These are phyloP conservation scores for Palaemon carinicauda DNA, from an alignment of 1,140 invertebrate genomes.

Conservation along the genomic window DNA sequence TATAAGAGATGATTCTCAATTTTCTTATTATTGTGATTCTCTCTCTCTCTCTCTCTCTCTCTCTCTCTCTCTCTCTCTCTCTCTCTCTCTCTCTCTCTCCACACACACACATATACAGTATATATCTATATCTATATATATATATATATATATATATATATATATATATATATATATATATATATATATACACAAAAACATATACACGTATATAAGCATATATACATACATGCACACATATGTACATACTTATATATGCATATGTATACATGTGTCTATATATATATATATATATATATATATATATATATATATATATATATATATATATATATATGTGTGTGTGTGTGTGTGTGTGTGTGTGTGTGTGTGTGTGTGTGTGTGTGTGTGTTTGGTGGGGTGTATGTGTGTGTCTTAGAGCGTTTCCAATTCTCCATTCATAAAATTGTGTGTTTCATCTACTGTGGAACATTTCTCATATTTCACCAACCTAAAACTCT, in stretches of 20 bases:
- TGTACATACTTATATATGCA: not conserved
- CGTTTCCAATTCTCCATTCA: no score
- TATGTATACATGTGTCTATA: not conserved
- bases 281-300: not conserved
- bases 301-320: not conserved
- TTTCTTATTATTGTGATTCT: no score
- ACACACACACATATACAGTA: no score
- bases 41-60: no score
- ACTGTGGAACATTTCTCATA: no score
- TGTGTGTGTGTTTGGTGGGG: not conserved
- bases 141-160: constrained; percentile 9
- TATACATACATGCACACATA: not conserved
- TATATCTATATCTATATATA: not conserved
- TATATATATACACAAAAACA: no score
- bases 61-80: no score
- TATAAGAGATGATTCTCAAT: no score
- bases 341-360: not conserved
- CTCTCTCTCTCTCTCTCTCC: no score
- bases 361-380: not conserved
- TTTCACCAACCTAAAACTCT: no score
- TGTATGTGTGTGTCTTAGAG: not conserved
- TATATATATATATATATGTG: not conserved
- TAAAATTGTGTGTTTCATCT: no score
- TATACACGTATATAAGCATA: not conserved
- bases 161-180: not conserved